Base-by-base conservation (phyloP, 2,888 invertebrate species). In the Rhingia rostrata region DNA sequence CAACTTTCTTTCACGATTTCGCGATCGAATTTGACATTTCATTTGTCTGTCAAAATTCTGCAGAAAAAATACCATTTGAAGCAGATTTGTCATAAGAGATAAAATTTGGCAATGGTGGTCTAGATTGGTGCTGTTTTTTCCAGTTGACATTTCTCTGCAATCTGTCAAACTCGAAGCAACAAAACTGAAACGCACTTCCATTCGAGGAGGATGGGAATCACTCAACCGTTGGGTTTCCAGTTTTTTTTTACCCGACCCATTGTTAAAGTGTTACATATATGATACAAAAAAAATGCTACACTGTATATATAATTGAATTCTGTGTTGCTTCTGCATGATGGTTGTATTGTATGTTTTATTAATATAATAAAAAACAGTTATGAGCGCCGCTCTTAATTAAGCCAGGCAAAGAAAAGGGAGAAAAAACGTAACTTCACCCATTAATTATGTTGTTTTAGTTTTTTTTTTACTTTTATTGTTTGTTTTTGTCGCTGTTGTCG, bases 341-440 rank as follows among this genome's bases (percentile, higher is more conserved):
- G 79, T 69, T 22, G 58, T 47, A 67, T 64, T 47, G 69, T 70
- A 66, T 70, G 70, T 82, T 82, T 81, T 79, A 79, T 79, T 80
- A 75, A 75, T 75, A 84, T 80, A 70, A 84, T 84, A 84, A 84
- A 84, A 81, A 84, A 84, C 84, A 84, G 84, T 84, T 84, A 84
- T 84, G 84, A 84, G 84, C 84, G 70, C 66, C 84, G 75, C 79
- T 84, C 70, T 80, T 84, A 84, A 84, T 84, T 84, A 84, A 84
- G 82, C 72, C 78, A 83, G 72, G 80, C 74, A 84, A 84, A 72
- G 60, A 69, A 80, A 74, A 63, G 47, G 54, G 67, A 61, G 58
- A 49, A 70, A 77, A 47, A 69, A 80, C 74, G 60, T 80, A 84
- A 80, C 79, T 84, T 84, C 84, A 79, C 74, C 84, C 80, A 84